Evolutionary conservation across 1,140 invertebrate genomes (phyloP), one percentile per base, ranked within the genome.

Genomic region (Spodoptera frugiperda): DNA sequence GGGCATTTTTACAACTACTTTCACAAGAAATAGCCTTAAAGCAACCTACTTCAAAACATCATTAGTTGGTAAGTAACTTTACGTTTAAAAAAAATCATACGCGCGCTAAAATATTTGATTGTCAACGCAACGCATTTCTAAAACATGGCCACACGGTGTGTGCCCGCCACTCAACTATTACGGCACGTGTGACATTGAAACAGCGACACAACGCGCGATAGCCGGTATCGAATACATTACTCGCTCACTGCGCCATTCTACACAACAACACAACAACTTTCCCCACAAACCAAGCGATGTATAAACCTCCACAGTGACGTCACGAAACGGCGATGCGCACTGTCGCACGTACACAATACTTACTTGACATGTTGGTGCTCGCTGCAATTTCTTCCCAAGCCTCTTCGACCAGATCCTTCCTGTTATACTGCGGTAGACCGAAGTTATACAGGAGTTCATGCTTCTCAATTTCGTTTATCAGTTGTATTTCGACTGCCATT

Each of bases 381-480:
- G 57, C 49, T 3, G 84, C 80, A 6, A 86, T 80, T 44, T 79
- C 76, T 0, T 39, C 55, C 84, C 84, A 86, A 25, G 81, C 82
- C 15, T 80, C 79, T 9, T 86, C 84, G 0, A 71, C 61, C 21
- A 82, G 19, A 70, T 86, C 84, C 57, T 84, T 86, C 0, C 84
- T 78, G 53, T 81, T 82, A 17, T 86, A 86, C 65, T 84, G 81
- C 0, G 81, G 79, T 39, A 86, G 14, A 33, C 79, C 79, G 59
- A 55, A 80, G 44, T 86, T 86, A 44, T 84, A 86, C 1, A 86
- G 71, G 25, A 80, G 81, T 55, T 78, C 79, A 59, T 80, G 67
- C 70, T 86, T 84, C 39, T 86, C 77, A 48, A 86, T 84, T 77
- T 86, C 81, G 57, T 79, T 80, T 11, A 85, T 78, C 10, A 85